Base-by-base conservation (phyloP, 1,140 invertebrate species). In the Bilobella aurantiaca region DNA sequence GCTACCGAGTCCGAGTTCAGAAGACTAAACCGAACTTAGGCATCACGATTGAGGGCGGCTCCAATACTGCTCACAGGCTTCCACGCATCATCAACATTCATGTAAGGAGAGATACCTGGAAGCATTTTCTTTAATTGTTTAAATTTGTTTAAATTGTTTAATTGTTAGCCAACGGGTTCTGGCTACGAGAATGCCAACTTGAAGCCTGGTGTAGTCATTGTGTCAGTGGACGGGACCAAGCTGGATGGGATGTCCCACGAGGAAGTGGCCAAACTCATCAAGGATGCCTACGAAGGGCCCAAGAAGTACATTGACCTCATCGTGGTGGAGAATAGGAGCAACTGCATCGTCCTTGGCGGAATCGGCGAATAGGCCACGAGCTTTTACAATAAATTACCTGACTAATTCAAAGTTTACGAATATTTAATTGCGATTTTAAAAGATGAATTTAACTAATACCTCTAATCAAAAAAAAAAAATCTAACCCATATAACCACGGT, bases 81-180 rank as follows among this genome's bases (percentile, higher is more conserved):
- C 93, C 93, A 30, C 85, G 91, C 75, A 95, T 98, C 75, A 95
- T 96, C 74, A 94, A 94, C 78, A 95, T 98, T 76, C 92, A 96
- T 80, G 93, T 96, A 80, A 85, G 85, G 77, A 23, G 32, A 61
- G 0, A 18, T 49, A 30, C 3, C 34, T 12, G 34, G 34, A 42
- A 42, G 18, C 34, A 18, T 42, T 42, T 12, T 12, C 34, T 42
- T 42, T 42, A 42, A 59, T 59, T 21, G 31, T 8, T 56, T 23
- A 28, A 59, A 23, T 12, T 25, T 8, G 12, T 18, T 29, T 12
- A 59, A 59, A 59, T 8, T 28, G 16, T 21, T 42, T 42, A 42
- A 42, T 42, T 62, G 37, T 3, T 28, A 62, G 59, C 90, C 93
- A 79, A 90, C 92, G 76, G 94, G 94, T 68, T 91, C 93, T 69